Conservation (phyloP, 2,888 invertebrate genomes). For the Ectropis crepuscularia region DNA sequence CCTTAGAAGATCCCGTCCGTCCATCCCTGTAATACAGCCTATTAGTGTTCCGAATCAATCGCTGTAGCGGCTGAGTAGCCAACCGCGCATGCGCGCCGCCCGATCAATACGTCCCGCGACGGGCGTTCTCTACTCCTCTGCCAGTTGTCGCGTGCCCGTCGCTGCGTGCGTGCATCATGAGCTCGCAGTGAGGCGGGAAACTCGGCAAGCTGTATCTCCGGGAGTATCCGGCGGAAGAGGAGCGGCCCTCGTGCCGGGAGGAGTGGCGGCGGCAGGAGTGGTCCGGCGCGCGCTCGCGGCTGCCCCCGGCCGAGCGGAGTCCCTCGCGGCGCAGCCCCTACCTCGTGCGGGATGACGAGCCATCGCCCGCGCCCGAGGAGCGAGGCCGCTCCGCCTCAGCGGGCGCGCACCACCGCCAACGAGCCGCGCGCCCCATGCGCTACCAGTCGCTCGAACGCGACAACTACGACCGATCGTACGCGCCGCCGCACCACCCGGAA, state of each 20-base stretch:
- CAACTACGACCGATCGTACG: conserved; percentile 92
- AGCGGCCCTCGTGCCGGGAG: conserved; percentile 82
- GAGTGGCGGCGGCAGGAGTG: conserved; percentile 83
- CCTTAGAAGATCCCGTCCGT: conserved; percentile 1
- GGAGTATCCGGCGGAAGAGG: conserved; percentile 83
- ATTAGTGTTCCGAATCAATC: conserved; percentile 51
- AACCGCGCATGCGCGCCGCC: conserved; percentile 57
- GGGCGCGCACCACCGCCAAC: conserved; percentile 90
- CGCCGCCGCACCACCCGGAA: conserved; percentile 89
- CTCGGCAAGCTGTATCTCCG: conserved; percentile 83
- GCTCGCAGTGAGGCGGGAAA: conserved; percentile 79
- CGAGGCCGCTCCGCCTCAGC: conserved; percentile 90
- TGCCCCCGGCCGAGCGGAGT: conserved; percentile 95
- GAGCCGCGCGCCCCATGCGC: conserved; percentile 90
- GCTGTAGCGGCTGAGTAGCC: conserved; percentile 62
- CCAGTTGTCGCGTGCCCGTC: conserved; percentile 83
- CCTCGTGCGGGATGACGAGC: conserved; percentile 92
- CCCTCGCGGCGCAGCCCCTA: conserved; percentile 93
- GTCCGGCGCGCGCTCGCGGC: conserved; percentile 84
- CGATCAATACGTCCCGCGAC: conserved; percentile 68
- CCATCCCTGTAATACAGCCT: conserved; percentile 9
- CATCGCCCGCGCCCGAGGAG: conserved; percentile 92
- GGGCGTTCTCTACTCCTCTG: conserved; percentile 46
- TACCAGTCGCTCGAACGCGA: conserved; percentile 92
- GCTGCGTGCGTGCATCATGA: conserved; percentile 75